Conservation (phyloP, 2,888 invertebrate genomes). For the Drosophila sordidula region DNA sequence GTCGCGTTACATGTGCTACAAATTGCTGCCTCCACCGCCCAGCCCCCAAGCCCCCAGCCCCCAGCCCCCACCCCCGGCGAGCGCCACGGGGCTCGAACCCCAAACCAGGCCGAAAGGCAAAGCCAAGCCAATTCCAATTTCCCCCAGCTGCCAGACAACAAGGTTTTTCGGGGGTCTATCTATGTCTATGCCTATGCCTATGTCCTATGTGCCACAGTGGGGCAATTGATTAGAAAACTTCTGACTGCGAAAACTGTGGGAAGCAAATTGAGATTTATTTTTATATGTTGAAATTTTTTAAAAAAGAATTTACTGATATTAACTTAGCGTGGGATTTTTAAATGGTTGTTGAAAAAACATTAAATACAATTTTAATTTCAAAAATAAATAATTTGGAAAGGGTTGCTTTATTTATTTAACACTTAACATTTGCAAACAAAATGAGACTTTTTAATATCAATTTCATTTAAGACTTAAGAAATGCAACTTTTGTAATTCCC, state of each 20-base stretch:
- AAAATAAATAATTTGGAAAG: too few species aligned
- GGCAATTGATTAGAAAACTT: not conserved
- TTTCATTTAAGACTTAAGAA: too few species aligned
- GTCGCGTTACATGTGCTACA: conserved; percentile 69
- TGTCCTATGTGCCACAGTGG: conserved; percentile 56
- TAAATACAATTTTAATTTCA: too few species aligned
- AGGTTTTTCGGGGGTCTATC: conserved; percentile 45
- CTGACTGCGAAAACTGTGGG: not conserved
- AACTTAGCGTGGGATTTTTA: too few species aligned
- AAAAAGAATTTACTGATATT: too few species aligned
- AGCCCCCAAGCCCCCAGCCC: not conserved
- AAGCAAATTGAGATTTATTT: not conserved
- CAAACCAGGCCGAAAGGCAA: conserved; percentile 34
- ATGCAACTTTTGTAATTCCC: too few species aligned
- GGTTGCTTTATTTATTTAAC: too few species aligned
- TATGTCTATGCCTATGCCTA: conserved; percentile 38
- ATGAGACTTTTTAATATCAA: too few species aligned
- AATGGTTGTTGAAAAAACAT: too few species aligned
- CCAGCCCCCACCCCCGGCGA: not conserved
- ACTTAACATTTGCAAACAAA: too few species aligned
- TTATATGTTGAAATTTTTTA: too few species aligned
- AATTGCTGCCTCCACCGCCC: conserved; percentile 53
- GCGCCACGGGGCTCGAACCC: conserved; percentile 1
- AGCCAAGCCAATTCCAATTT: conserved; percentile 73
- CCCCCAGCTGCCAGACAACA: conserved; percentile 66